phyloP scores from a whole-genome alignment of 2,888 invertebrate species.

The Crossocerus cetratus region DNA sequence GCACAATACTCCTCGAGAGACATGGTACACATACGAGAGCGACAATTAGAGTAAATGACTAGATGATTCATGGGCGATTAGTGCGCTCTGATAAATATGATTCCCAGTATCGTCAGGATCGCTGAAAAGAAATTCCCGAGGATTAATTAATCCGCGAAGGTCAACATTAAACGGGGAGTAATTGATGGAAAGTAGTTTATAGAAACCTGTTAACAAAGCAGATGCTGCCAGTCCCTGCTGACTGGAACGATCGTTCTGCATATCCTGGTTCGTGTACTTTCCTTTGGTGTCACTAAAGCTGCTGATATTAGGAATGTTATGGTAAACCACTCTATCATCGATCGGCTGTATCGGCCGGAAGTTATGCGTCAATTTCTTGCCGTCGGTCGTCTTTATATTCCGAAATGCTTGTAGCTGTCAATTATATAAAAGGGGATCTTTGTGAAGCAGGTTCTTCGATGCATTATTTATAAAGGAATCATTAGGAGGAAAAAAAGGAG shows the following conservation, averaged over 20 bases:
- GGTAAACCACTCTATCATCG: slow-evolving; percentile 83
- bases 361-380: slow-evolving; percentile 85
- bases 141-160: too few relatives aligned
- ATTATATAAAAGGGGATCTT: not conserved
- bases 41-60: slow-evolving; percentile 26
- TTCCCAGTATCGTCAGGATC: slow-evolving; percentile 4
- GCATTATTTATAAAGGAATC: not conserved
- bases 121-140: slow-evolving; percentile 27
- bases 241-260: slow-evolving; percentile 6
- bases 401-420: slow-evolving; percentile 86
- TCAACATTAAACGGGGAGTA: too few relatives aligned
- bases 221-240: slow-evolving; percentile 17
- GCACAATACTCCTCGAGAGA: too few relatives aligned
- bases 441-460: not conserved
- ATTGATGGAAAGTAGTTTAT: not conserved
- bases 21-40: not conserved
- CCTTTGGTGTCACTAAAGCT: not conserved
- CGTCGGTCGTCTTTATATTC: slow-evolving; percentile 82
- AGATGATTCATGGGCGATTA: slow-evolving; percentile 14
- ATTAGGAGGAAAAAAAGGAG: not conserved
- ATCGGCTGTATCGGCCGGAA: slow-evolving; percentile 90
- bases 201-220: slow-evolving; percentile 24
- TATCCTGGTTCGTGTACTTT: not conserved
- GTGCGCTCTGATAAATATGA: slow-evolving; percentile 5
- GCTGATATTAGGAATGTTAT: slow-evolving; percentile 77